Conservation (phyloP, 2,888 invertebrate genomes). For the Amitus sp. region DNA sequence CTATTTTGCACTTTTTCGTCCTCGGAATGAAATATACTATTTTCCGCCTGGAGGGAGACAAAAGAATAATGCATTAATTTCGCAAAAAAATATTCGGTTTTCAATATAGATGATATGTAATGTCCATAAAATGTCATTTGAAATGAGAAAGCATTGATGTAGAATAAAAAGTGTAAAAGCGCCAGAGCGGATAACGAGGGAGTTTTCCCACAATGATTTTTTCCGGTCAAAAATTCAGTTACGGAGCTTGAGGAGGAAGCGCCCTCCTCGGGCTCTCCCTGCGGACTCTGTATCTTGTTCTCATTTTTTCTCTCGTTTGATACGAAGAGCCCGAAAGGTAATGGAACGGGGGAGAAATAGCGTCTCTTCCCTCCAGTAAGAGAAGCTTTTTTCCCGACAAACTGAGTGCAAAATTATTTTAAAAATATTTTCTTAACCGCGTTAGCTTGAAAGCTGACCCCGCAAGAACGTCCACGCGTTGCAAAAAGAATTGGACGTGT, state of each 20-base stretch:
- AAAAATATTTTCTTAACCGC: conserved; percentile 63
- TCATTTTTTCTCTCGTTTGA: conserved; percentile 26
- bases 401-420: conserved; percentile 63
- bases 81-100: too few relatives aligned
- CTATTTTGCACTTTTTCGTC: too few relatives aligned
- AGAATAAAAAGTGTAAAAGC: background rate
- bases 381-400: conserved; percentile 40
- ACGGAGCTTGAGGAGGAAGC: conserved; percentile 1
- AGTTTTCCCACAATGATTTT: background rate
- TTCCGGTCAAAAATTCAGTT: conserved; percentile 22
- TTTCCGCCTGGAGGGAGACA: too few relatives aligned
- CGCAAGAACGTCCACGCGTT: conserved; percentile 34
- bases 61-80: too few relatives aligned
- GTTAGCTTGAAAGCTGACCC: conserved; percentile 61
- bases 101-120: too few relatives aligned
- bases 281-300: conserved; percentile 3
- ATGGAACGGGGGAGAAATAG: conserved; percentile 26
- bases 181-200: background rate
- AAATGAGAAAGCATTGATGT: too few relatives aligned
- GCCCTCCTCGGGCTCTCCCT: conserved; percentile 1
- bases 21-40: too few relatives aligned
- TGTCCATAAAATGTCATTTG: too few relatives aligned
- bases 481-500: conserved; percentile 56
- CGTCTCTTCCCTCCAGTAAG: conserved; percentile 31
- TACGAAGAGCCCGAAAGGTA: conserved; percentile 31